phyloP scores from a whole-genome alignment of 1,140 invertebrate genomes.

The Tigriopus japonicus region DNA sequence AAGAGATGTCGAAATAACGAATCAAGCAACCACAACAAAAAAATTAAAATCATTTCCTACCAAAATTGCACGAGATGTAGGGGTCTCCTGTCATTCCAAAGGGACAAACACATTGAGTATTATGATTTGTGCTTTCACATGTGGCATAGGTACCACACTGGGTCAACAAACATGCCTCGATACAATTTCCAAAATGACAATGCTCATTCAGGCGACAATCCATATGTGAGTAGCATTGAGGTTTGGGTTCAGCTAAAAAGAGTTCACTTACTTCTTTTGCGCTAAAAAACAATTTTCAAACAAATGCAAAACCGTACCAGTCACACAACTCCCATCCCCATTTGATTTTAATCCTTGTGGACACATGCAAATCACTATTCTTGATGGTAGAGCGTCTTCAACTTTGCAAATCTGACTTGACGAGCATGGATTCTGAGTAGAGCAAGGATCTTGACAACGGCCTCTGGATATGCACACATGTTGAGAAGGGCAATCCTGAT shows the following conservation, averaged over 20 bases:
- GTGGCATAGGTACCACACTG: conserved; percentile 53
- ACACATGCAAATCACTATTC: conserved; percentile 22
- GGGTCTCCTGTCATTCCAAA: conserved; percentile 63
- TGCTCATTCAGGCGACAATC: conserved; percentile 56
- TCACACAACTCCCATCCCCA: conserved; percentile 47
- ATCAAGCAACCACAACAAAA: background rate
- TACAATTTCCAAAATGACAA: conserved; percentile 62
- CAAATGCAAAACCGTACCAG: conserved; percentile 38
- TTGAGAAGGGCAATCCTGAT: conserved; percentile 23
- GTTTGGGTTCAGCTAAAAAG: conserved; percentile 24
- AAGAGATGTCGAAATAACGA: background rate
- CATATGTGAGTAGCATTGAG: conserved; percentile 50
- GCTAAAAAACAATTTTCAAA: background rate
- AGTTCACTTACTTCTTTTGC: background rate
- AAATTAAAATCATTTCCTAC: background rate
- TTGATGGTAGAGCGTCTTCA: conserved; percentile 18
- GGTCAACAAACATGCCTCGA: conserved; percentile 51
- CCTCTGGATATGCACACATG: conserved; percentile 43
- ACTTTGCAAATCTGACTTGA: conserved; percentile 22
- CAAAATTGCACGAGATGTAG: conserved; percentile 47
- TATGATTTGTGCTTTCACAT: conserved; percentile 39
- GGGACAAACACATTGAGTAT: conserved; percentile 50
- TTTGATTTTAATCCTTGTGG: conserved; percentile 33
- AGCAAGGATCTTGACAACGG: conserved; percentile 38
- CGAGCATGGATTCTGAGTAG: conserved; percentile 23